These are phyloP conservation scores for Micoletzkya japonica DNA, from an alignment of 2,888 invertebrate genomes.

Conservation along the genomic window DNA sequence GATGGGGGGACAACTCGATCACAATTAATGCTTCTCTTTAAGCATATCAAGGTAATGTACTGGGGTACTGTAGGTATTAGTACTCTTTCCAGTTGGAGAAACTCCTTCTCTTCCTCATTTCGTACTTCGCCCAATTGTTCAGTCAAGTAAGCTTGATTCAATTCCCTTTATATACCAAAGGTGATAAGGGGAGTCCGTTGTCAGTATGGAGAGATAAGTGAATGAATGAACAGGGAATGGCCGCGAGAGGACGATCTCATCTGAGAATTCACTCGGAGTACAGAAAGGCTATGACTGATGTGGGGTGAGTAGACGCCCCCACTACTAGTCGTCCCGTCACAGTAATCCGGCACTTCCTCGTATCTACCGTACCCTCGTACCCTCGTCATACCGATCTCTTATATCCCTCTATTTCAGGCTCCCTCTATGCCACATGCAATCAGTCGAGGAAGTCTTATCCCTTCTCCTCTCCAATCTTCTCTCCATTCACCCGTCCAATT, in stretches of 20 bases:
- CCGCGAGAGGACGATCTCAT: too few relatives aligned
- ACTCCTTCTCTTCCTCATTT: constrained; percentile 31
- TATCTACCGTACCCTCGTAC: too few relatives aligned
- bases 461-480: constrained; percentile 2
- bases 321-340: too few relatives aligned
- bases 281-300: too few relatives aligned
- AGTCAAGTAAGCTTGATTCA: constrained; percentile 13
- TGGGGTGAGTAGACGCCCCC: too few relatives aligned
- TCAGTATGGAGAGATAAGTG: too few relatives aligned
- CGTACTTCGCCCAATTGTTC: constrained; percentile 33
- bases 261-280: too few relatives aligned
- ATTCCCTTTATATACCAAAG: too few relatives aligned
- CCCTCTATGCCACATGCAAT: constrained; percentile 1
- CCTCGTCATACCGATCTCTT: background rate
- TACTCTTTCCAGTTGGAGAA: constrained; percentile 1
- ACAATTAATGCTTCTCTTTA: constrained; percentile 28
- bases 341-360: too few relatives aligned
- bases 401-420: constrained; percentile 4
- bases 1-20: constrained; percentile 21
- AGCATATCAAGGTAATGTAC: constrained; percentile 23
- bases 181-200: too few relatives aligned
- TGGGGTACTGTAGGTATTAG: background rate
- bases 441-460: constrained; percentile 14
- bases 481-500: background rate
- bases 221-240: too few relatives aligned